Percentiles rank a stretch among this genome's conserved stretches.
These are phyloP conservation scores for Pollimyrus isidori DNA, from an alignment of 2,113 vertebrate genomes.

Conservation along the genomic window DNA sequence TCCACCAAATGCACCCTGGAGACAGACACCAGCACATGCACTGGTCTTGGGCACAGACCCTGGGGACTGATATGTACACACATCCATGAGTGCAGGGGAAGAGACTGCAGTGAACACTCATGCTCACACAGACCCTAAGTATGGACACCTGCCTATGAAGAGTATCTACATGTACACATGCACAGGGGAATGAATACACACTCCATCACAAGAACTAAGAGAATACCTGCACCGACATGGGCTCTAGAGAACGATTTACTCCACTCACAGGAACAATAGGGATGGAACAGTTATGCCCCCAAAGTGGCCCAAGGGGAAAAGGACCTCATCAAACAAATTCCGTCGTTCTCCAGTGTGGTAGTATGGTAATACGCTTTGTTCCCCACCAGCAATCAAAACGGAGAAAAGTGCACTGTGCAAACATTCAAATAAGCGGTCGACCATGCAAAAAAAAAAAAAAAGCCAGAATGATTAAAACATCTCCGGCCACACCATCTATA, in stretches of 20 bases:
- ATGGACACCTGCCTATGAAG: neutral
- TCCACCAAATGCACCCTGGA: neutral
- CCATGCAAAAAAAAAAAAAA: neutral
- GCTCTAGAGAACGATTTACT: neutral
- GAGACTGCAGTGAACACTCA: neutral
- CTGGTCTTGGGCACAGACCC: too few relatives aligned
- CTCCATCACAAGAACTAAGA: neutral
- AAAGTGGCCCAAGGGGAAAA: neutral
- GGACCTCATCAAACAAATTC: neutral
- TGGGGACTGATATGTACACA: neutral
- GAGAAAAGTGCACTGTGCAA: conserved; percentile 1
- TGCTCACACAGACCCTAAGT: neutral
- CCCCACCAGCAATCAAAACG: neutral
- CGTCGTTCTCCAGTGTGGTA: neutral
- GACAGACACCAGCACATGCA: neutral
- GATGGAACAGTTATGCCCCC: neutral
- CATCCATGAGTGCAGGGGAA: neutral
- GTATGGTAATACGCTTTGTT: neutral
- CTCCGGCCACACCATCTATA: conserved; percentile 6
- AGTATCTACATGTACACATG: neutral
- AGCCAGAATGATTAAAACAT: neutral
- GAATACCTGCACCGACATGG: neutral
- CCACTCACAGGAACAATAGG: neutral
- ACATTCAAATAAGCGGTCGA: neutral
- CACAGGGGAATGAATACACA: neutral